A percentile compares a stretch with the other conserved stretches of the same genome.
Conservation (phyloP, 2,888 invertebrate genomes). For the Drosophila paramelanica region DNA sequence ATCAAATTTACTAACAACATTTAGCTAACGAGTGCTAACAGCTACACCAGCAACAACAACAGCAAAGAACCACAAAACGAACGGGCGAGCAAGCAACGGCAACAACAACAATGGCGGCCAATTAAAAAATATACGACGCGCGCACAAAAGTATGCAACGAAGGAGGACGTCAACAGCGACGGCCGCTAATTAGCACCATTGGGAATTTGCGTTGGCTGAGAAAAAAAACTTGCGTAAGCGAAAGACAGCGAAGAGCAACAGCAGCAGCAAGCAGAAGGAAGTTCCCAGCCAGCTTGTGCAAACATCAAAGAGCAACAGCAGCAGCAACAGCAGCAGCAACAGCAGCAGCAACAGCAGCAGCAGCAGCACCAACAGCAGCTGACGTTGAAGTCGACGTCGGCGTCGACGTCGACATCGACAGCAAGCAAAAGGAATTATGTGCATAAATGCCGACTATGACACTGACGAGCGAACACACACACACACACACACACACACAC, state of each 20-base stretch:
- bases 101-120: constrained; percentile 50
- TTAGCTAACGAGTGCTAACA: constrained; percentile 49
- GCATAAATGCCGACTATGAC: constrained; percentile 50
- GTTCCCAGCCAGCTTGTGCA: constrained; percentile 68
- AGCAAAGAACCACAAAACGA: constrained; percentile 13
- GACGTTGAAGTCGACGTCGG: background rate
- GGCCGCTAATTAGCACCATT: constrained; percentile 85
- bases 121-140: constrained; percentile 75
- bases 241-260: constrained; percentile 25
- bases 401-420: constrained; percentile 11
- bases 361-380: constrained; percentile 17
- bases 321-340: constrained; percentile 43
- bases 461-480: constrained; percentile 13
- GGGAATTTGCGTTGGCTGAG: constrained; percentile 80
- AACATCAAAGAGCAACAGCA: constrained; percentile 73
- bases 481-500: constrained; percentile 10
- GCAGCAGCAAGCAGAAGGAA: constrained; percentile 35
- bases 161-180: constrained; percentile 55
- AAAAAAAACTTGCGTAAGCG: constrained; percentile 36
- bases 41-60: constrained; percentile 18
- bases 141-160: constrained; percentile 62
- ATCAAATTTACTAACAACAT: constrained; percentile 57
- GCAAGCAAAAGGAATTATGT: constrained; percentile 53
- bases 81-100: constrained; percentile 19
- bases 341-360: constrained; percentile 46